These are phyloP conservation scores for Aricia artaxerxes DNA, from an alignment of 2,888 invertebrate species.

Conservation along the genomic window DNA sequence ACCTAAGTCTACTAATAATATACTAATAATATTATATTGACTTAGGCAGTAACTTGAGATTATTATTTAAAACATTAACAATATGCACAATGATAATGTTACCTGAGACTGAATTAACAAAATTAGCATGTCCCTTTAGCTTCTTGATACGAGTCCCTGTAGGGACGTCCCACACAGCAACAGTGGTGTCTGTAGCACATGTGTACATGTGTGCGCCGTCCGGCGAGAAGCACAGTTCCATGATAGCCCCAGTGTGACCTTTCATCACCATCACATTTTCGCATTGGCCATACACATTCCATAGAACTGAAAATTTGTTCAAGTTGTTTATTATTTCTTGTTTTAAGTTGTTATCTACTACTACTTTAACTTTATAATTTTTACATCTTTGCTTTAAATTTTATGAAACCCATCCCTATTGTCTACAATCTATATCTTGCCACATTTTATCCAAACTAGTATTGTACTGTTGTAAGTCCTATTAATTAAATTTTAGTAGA, in stretches of 20 bases:
- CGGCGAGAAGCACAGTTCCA: slow-evolving; percentile 94
- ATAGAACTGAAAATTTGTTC: slow-evolving; percentile 83
- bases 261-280: slow-evolving; percentile 96
- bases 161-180: slow-evolving; percentile 97
- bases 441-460: background rate
- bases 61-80: too few relatives aligned
- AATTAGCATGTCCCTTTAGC: slow-evolving; percentile 89
- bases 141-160: slow-evolving; percentile 94
- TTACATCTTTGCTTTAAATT: too few relatives aligned
- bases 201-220: slow-evolving; percentile 93
- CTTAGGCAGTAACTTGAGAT: too few relatives aligned
- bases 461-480: background rate
- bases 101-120: slow-evolving; percentile 87
- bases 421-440: background rate
- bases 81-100: too few relatives aligned
- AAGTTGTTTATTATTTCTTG: background rate
- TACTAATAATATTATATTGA: too few relatives aligned
- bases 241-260: slow-evolving; percentile 96
- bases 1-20: too few relatives aligned
- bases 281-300: slow-evolving; percentile 99
- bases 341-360: background rate
- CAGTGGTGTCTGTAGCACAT: slow-evolving; percentile 95
- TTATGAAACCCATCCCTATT: too few relatives aligned
- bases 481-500: background rate
- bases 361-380: background rate